Base-by-base conservation (phyloP, 2,888 invertebrate genomes). In the Nysson spinosus region DNA sequence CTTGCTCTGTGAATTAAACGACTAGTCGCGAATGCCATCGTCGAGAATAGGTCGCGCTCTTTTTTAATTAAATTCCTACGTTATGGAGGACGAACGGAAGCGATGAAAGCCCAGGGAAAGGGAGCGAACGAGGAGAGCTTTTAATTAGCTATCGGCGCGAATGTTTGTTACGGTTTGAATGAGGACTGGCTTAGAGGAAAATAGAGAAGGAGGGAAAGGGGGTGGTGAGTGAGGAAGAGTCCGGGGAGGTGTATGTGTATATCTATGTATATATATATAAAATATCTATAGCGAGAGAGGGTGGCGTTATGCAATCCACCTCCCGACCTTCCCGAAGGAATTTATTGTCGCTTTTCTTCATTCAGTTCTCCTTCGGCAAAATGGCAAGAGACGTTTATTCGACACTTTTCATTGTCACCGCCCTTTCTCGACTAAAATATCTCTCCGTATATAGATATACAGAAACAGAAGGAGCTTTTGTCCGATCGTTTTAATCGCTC, bases 251-350 rank as follows among this genome's bases (percentile, higher is more conserved):
- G 32, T n/a, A n/a, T n/a, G n/a, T n/a, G n/a, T n/a, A n/a, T n/a
- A n/a, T n/a, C n/a, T n/a, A n/a, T n/a, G n/a, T n/a, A n/a, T n/a
- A n/a, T n/a, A n/a, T n/a, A n/a, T n/a, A n/a, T n/a, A n/a, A n/a
- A n/a, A n/a, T n/a, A n/a, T n/a, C n/a, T n/a, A n/a, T n/a, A n/a
- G 44, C 34, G 26, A 35, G 26, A 34, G 55, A 51, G 52, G 37
- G 28, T 35, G 57, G 56, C 57, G 74, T 75, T 75, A 75, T 75
- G 75, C 77, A 75, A 75, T 75, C 57, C 65, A 63, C 52, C 66
- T 72, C 49, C 52, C 71, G 74, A 69, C 77, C 66, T 77, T 74
- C 54, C 74, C 39, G 54, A 55, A 74, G 74, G 63, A 70, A 71
- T 77, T 75, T 68, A 73, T 52, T 42, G 47, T 39, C 50, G 55